phyloP scores from a whole-genome alignment of 1,140 invertebrate genomes.

The Drosophila equinoxialis region DNA sequence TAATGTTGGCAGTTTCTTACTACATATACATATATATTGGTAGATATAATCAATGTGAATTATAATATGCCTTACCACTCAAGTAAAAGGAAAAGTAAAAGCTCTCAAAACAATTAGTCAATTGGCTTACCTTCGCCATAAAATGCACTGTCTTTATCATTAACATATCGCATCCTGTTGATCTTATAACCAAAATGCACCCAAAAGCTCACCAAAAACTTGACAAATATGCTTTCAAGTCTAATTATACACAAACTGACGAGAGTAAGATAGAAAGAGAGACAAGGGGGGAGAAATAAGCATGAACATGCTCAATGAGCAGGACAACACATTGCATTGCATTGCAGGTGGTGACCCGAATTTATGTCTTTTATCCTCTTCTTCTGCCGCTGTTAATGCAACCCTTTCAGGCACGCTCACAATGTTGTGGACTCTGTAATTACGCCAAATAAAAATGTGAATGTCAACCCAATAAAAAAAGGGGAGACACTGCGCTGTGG shows the following conservation, averaged over 20 bases:
- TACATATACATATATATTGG: too few species aligned
- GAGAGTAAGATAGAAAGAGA: slow-evolving; percentile 23
- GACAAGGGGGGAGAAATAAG: neutral
- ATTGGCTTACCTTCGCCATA: neutral
- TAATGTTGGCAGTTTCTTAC: too few species aligned
- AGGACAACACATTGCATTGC: slow-evolving; percentile 26
- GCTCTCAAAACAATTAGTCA: neutral
- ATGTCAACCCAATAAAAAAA: slow-evolving; percentile 61
- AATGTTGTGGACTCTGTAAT: slow-evolving; percentile 52
- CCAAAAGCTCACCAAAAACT: slow-evolving; percentile 47
- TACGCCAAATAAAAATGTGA: slow-evolving; percentile 74
- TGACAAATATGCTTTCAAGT: slow-evolving; percentile 77
- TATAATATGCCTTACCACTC: too few species aligned
- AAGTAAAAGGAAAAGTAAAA: too few species aligned
- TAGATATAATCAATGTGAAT: too few species aligned
- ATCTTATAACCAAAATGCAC: slow-evolving; percentile 47
- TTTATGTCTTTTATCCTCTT: slow-evolving; percentile 26
- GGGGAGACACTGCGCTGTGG: slow-evolving; percentile 30
- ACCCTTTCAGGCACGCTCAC: slow-evolving; percentile 49
- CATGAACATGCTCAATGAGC: slow-evolving; percentile 55
- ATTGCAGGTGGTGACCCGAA: slow-evolving; percentile 59
- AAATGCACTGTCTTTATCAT: slow-evolving; percentile 54
- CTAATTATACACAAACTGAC: slow-evolving; percentile 67
- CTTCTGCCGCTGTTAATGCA: slow-evolving; percentile 6
- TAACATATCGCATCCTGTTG: slow-evolving; percentile 77